Evolutionary conservation across 2,888 invertebrate genomes (phyloP).

Genomic region (Hyles lineata): DNA sequence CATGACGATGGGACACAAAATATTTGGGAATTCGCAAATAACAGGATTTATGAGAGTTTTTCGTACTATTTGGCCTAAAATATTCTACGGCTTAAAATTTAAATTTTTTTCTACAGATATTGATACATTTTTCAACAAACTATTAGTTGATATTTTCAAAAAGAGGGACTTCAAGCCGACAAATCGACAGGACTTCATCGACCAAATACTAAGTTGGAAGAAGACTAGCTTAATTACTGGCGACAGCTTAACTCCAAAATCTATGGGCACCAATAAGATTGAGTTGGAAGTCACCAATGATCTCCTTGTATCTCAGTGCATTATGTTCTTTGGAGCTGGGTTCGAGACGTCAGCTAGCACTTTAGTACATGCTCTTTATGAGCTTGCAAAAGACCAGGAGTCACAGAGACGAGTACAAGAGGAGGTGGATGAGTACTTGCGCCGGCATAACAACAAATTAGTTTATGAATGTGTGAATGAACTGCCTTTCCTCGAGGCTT

Average conservation of each 20-base stretch:
- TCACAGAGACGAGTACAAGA: conserved; percentile 48
- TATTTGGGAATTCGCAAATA: conserved; percentile 41
- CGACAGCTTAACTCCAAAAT: conserved; percentile 52
- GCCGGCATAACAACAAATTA: conserved; percentile 45
- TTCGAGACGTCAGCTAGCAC: conserved; percentile 61
- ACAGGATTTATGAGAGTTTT: conserved; percentile 40
- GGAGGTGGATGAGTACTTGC: conserved; percentile 57
- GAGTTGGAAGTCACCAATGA: conserved; percentile 59
- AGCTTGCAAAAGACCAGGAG: conserved; percentile 55
- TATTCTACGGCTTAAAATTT: conserved; percentile 52
- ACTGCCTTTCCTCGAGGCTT: conserved; percentile 56
- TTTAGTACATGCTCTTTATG: conserved; percentile 53
- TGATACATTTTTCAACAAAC: conserved; percentile 46
- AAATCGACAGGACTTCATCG: conserved; percentile 59
- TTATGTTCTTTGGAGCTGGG: conserved; percentile 72
- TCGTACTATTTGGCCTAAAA: conserved; percentile 52
- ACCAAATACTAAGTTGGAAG: conserved; percentile 55
- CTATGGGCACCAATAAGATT: conserved; percentile 42
- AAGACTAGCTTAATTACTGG: conserved; percentile 49
- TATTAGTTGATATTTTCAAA: conserved; percentile 52
- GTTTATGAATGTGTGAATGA: conserved; percentile 55
- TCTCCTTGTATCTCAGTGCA: conserved; percentile 78
- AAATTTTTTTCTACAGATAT: conserved; percentile 45
- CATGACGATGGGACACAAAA: conserved; percentile 44
- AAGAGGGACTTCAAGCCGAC: conserved; percentile 48